A percentile compares a stretch with the other conserved stretches of the same genome.
These are phyloP conservation scores for Hylyphantes graminicola DNA, from an alignment of 1,140 invertebrate species.

Conservation along the genomic window DNA sequence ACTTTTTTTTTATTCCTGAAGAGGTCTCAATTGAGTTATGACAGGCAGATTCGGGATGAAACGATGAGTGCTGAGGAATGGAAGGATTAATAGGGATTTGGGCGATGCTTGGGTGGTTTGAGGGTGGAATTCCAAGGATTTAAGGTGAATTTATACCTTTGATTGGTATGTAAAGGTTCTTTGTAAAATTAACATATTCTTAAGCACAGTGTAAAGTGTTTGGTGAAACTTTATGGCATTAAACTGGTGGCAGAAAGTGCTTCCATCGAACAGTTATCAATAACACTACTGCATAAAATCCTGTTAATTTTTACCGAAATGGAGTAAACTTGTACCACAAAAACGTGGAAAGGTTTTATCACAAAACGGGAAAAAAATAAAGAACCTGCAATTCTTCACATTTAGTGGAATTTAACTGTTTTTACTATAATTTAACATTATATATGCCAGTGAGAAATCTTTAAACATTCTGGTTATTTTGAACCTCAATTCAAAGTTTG, in stretches of 20 bases:
- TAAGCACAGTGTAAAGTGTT: not conserved
- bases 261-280: not conserved
- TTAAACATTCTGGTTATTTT: too few species aligned
- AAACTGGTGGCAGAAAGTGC: not conserved
- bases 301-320: too few species aligned
- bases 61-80: slow-evolving; percentile 1
- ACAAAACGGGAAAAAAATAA: too few species aligned
- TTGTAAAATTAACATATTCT: not conserved
- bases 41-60: not conserved
- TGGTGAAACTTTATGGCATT: not conserved
- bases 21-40: slow-evolving; percentile 5
- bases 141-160: not conserved
- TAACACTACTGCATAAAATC: too few species aligned
- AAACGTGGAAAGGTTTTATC: too few species aligned
- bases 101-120: not conserved
- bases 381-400: too few species aligned
- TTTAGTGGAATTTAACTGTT: too few species aligned
- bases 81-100: slow-evolving; percentile 23
- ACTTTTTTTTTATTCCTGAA: not conserved
- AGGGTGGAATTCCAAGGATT: not conserved
- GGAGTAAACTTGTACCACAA: too few species aligned
- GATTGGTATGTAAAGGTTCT: not conserved
- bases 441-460: too few species aligned
- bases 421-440: too few species aligned
- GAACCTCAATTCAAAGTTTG: too few species aligned